Percentiles rank a stretch among this genome's conserved stretches.
phyloP scores from a whole-genome alignment of 2,888 invertebrate species.

The Acanthosepion pharaonis region DNA sequence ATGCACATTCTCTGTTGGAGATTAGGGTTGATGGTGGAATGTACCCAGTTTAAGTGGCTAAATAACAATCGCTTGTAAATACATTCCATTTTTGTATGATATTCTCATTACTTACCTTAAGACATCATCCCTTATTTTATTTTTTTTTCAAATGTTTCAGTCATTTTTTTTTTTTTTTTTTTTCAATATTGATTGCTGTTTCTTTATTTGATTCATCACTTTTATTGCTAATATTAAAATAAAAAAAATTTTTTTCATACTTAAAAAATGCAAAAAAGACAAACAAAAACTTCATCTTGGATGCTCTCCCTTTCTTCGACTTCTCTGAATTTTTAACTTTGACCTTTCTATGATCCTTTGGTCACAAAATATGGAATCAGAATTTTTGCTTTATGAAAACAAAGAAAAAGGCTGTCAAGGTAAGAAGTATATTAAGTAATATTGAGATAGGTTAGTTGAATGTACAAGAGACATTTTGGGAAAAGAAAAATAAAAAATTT shows the following conservation, averaged over 20 bases:
- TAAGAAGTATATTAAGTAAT: neutral
- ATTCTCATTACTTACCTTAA: neutral
- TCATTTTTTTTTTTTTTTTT: neutral
- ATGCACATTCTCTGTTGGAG: neutral
- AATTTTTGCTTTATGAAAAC: neutral
- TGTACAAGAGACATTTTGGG: neutral
- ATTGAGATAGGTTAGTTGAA: neutral
- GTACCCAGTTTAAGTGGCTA: neutral
- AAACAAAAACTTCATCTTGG: neutral
- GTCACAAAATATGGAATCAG: slow-evolving; percentile 33
- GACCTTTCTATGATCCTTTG: too few species aligned
- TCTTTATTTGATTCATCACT: neutral
- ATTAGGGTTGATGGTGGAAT: neutral
- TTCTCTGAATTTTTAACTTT: neutral
- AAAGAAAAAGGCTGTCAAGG: neutral
- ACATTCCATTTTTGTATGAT: slow-evolving; percentile 33
- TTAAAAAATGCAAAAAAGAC: too few species aligned
- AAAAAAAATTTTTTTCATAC: too few species aligned
- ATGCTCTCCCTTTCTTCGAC: neutral
- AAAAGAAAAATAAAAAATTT: neutral
- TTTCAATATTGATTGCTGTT: neutral
- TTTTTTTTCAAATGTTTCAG: neutral
- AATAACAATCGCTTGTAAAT: neutral
- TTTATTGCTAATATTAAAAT: too few species aligned
- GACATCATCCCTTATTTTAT: neutral